Percentiles rank a stretch among this genome's conserved stretches.
phyloP scores from a whole-genome alignment of 1,140 invertebrate species.

The Xylocopa sonorina region DNA sequence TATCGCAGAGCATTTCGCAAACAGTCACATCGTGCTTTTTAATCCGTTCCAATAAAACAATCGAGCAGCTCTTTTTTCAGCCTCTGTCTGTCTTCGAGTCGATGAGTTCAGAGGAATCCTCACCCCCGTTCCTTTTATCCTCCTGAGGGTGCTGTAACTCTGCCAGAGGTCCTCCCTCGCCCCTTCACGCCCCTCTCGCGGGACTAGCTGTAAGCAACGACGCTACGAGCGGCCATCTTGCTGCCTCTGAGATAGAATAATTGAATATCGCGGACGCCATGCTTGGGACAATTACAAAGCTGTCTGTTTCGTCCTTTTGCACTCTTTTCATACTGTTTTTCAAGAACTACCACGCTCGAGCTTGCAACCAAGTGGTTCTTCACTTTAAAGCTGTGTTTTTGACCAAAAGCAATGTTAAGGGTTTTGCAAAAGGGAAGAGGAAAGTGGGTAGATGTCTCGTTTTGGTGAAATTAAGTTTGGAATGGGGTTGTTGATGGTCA shows the following conservation, averaged over 20 bases:
- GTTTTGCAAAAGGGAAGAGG: no score
- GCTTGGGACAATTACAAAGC: no score
- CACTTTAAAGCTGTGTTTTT: no score
- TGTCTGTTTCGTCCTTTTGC: no score
- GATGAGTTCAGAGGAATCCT: slow-evolving; percentile 39
- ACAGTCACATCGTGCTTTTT: slow-evolving; percentile 47
- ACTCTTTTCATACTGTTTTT: no score
- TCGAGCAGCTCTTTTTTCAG: background rate
- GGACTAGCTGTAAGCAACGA: slow-evolving; percentile 73
- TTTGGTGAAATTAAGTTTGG: no score
- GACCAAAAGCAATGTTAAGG: no score
- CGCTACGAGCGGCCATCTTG: slow-evolving; percentile 70
- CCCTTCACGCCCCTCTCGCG: background rate
- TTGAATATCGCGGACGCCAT: slow-evolving; percentile 29
- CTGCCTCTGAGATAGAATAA: slow-evolving; percentile 1
- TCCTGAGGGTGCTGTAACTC: background rate
- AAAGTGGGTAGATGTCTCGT: no score
- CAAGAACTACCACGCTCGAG: no score
- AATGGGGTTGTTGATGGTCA: no score
- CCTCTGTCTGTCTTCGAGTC: slow-evolving; percentile 5
- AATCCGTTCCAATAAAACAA: no score
- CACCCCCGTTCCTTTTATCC: slow-evolving; percentile 6
- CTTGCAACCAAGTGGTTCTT: no score
- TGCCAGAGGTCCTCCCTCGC: background rate
- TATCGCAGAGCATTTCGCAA: slow-evolving; percentile 60